A percentile compares a stretch with the other conserved stretches of the same genome.
Evolutionary conservation across 1,140 invertebrate species (phyloP).

Genomic region (Hetaerina americana): DNA sequence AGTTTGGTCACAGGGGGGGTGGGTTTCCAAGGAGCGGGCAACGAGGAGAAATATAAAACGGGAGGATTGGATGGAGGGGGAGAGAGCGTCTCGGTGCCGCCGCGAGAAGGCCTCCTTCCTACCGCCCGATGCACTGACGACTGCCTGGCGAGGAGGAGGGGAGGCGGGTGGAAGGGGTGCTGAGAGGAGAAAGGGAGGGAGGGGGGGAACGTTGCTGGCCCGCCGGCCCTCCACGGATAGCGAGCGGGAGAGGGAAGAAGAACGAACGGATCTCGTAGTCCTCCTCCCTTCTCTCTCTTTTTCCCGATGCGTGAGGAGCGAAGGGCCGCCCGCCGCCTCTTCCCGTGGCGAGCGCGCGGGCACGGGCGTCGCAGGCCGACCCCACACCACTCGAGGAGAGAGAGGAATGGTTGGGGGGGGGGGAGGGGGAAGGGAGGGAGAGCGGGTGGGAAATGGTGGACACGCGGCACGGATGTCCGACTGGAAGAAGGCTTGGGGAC

Average conservation of each 20-base stretch:
- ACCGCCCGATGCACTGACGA: background rate
- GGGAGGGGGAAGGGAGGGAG: background rate
- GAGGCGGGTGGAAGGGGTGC: too few relatives aligned
- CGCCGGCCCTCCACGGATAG: background rate
- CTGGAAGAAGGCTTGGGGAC: too few relatives aligned
- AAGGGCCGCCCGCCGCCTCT: background rate
- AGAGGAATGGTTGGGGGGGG: background rate
- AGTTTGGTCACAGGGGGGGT: too few relatives aligned
- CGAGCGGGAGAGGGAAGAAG: too few relatives aligned
- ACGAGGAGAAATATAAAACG: too few relatives aligned
- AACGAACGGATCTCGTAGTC: too few relatives aligned
- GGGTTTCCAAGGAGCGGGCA: too few relatives aligned
- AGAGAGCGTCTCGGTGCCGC: background rate
- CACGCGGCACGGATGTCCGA: too few relatives aligned
- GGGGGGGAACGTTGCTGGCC: background rate
- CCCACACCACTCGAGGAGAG: background rate
- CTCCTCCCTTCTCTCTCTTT: background rate
- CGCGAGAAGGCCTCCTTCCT: background rate
- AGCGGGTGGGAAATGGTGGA: too few relatives aligned
- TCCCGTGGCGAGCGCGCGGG: background rate
- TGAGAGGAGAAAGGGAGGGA: too few relatives aligned
- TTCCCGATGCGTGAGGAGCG: background rate
- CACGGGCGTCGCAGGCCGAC: background rate
- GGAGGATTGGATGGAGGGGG: background rate
- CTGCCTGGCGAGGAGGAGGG: background rate